These are phyloP conservation scores for Metopia argyrocephala DNA, from an alignment of 2,888 invertebrate genomes.

Conservation along the genomic window DNA sequence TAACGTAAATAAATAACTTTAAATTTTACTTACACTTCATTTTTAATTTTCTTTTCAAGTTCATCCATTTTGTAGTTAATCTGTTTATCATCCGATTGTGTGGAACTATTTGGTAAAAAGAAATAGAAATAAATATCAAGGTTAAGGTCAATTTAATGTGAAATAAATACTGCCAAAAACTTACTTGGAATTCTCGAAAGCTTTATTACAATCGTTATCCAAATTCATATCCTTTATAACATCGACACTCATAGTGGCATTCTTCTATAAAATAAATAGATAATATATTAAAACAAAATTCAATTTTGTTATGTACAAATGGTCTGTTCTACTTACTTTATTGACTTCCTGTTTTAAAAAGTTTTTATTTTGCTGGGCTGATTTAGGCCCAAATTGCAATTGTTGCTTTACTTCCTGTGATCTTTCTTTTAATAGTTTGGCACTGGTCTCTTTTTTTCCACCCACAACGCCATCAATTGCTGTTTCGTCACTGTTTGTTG, in stretches of 20 bases:
- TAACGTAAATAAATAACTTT: constrained; percentile 50
- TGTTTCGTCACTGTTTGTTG: constrained; percentile 48
- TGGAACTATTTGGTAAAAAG: constrained; percentile 64
- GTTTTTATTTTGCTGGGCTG: constrained; percentile 43
- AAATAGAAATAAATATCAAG: constrained; percentile 26
- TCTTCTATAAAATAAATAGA: constrained; percentile 68
- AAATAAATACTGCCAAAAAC: constrained; percentile 42
- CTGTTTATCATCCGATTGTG: constrained; percentile 76
- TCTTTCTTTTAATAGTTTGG: constrained; percentile 66
- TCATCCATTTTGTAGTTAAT: constrained; percentile 78
- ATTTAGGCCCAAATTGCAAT: constrained; percentile 56
- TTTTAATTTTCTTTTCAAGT: constrained; percentile 78
- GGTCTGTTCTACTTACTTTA: constrained; percentile 30
- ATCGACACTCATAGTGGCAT: constrained; percentile 79
- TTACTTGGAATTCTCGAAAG: constrained; percentile 77
- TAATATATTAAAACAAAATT: constrained; percentile 10
- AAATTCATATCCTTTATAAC: constrained; percentile 75
- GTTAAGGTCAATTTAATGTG: constrained; percentile 48
- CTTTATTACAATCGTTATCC: constrained; percentile 77
- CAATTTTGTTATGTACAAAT: not conserved
- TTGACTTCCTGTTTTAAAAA: constrained; percentile 58
- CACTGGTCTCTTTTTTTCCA: constrained; percentile 64
- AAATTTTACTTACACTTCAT: constrained; percentile 76
- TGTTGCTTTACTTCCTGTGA: constrained; percentile 62
- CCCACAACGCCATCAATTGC: constrained; percentile 37